Conservation (phyloP, 2,113 vertebrate genomes). For the Carlito syrichta region DNA sequence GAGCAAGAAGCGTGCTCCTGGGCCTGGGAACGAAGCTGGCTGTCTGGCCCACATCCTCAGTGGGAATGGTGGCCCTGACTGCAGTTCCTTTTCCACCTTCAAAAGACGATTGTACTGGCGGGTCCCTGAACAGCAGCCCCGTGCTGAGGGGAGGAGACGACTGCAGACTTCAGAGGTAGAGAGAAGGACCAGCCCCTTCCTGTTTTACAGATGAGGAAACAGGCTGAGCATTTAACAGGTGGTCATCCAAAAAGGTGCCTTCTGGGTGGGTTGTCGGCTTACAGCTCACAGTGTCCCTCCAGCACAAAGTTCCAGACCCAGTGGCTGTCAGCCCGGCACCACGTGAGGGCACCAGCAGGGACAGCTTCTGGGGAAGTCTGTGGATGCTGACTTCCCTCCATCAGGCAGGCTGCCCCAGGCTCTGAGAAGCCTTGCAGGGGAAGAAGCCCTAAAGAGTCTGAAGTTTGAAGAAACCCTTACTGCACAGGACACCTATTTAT, state of each 20-base stretch:
- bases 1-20: fast-evolving
- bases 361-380: too few species aligned
- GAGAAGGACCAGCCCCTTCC: neutral
- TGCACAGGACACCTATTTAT: too few species aligned
- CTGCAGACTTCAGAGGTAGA: neutral
- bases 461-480: neutral
- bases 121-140: neutral
- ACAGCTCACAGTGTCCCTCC: neutral
- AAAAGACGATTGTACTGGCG: neutral
- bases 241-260: neutral
- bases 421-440: neutral
- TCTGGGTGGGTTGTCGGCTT: neutral
- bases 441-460: neutral
- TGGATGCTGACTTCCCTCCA: neutral
- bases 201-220: neutral
- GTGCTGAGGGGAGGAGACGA: fast-evolving
- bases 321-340: fast-evolving
- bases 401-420: neutral
- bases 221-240: fast-evolving
- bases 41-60: fast-evolving
- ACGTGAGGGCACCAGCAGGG: fast-evolving
- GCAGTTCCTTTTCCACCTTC: neutral
- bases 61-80: fast-evolving
- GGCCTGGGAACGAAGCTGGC: neutral
- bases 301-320: neutral